Conservation (phyloP, 92 coral and sea anemone species). For the Epizoanthus fatuus region DNA sequence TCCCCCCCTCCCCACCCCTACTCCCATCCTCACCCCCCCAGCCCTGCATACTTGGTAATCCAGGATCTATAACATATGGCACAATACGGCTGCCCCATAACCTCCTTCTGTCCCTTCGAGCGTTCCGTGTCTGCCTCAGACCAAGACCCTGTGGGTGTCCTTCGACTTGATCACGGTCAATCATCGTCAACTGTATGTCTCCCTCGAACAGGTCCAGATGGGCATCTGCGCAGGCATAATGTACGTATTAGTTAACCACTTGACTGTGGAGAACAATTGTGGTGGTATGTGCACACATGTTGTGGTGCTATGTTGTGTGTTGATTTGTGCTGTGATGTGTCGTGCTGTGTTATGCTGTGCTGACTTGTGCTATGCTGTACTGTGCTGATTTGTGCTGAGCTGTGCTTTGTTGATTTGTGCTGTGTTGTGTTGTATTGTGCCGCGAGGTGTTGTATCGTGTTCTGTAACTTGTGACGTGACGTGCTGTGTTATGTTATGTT, state of each 20-base stretch:
- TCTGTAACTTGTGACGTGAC: too few species aligned
- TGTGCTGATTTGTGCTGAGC: not conserved
- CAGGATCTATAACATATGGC: slow-evolving; percentile 76
- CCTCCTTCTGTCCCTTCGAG: slow-evolving; percentile 53
- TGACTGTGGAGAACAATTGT: slow-evolving; percentile 3
- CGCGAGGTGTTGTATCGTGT: too few species aligned
- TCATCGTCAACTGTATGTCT: slow-evolving; percentile 68
- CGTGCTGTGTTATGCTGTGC: too few species aligned
- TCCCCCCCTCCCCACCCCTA: not conserved
- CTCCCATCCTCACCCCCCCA: not conserved
- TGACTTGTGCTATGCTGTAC: too few species aligned
- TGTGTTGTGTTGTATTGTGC: too few species aligned
- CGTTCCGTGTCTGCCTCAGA: slow-evolving; percentile 65
- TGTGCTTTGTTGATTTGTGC: too few species aligned
- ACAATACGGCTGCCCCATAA: slow-evolving; percentile 76
- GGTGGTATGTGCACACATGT: not conserved
- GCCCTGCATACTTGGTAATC: slow-evolving; percentile 66
- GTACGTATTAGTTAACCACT: not conserved
- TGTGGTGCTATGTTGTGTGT: not conserved
- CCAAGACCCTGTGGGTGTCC: slow-evolving; percentile 17
- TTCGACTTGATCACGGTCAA: slow-evolving; percentile 52
- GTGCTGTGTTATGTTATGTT: too few species aligned
- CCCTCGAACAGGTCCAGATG: slow-evolving; percentile 80
- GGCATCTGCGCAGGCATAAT: slow-evolving; percentile 29
- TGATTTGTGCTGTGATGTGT: not conserved